Base-by-base conservation (phyloP, 2,113 vertebrate genomes). In the Steatornis caripensis region DNA sequence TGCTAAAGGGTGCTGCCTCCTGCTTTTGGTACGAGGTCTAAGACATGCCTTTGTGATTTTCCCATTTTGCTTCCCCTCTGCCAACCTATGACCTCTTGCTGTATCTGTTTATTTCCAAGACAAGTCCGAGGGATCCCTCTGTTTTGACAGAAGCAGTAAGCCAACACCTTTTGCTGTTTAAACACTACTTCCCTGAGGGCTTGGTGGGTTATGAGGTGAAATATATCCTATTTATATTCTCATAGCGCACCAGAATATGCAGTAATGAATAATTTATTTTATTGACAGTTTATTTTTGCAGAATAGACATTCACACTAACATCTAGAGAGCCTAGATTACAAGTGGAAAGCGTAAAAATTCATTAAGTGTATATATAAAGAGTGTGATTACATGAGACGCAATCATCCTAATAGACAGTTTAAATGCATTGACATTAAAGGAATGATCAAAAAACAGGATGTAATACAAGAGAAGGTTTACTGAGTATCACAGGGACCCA, bases 261-360 rank as follows among this genome's bases (percentile, higher is more conserved):
- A 64, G 84, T 82, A 66, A n/a, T 88, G 74, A 93, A 90, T 85
- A 87, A 84, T 96, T 97, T 79, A 87, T 94, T 97, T 97, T 96
- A 95, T 88, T 97, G 77, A 71, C 80, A 79, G 83, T 68, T 90
- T 89, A 87, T 91, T 96, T 93, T 43, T 91, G 26, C 46, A 32
- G 75, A 77, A 68, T 54, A 93, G 41, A 17, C 29, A 57, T 82
- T 94, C 23, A 69, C 54, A 54, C 51, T 95, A 64, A 65, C 43
- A 62, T 11, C 51, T 76, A 48, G 43, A 93, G 27, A 91, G 22
- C 48, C 32, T 77, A 60, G 49, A 58, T 93, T 91, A 26, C 36
- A 85, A 79, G 16, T 81, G 16, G 45, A 66, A 92, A 69, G 13
- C 48, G 43, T 69, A 86, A 81, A 92, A 86, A 57, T 49, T 64